These are phyloP conservation scores for Noctua fimbriata DNA, from an alignment of 2,888 invertebrate species.

Conservation along the genomic window DNA sequence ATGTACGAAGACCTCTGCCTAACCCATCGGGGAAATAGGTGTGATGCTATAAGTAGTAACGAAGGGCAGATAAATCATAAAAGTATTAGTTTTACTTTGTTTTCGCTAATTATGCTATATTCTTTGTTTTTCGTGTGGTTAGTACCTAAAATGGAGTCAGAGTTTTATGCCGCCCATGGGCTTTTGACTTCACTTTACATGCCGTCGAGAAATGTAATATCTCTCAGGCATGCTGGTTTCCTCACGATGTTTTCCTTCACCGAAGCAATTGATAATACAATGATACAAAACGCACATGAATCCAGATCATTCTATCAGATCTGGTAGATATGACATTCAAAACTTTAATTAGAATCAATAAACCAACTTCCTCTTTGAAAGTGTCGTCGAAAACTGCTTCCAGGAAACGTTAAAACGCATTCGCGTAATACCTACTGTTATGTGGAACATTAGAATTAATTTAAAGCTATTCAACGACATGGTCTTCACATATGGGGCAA, in stretches of 20 bases:
- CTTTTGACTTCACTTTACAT: too few relatives aligned
- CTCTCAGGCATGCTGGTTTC: too few relatives aligned
- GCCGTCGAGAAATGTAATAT: too few relatives aligned
- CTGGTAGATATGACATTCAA: not conserved
- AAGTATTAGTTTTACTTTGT: not conserved
- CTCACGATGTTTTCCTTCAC: too few relatives aligned
- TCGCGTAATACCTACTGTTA: not conserved
- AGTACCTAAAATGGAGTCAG: too few relatives aligned
- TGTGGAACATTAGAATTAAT: conserved; percentile 26
- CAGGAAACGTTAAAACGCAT: conserved; percentile 13
- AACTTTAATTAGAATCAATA: not conserved
- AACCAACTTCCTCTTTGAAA: conserved; percentile 5
- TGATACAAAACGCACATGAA: too few relatives aligned
- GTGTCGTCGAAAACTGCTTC: conserved; percentile 1
- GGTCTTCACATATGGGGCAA: not conserved
- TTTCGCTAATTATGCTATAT: not conserved
- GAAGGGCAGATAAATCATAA: not conserved
- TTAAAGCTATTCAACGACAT: conserved; percentile 14
- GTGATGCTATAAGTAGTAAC: not conserved
- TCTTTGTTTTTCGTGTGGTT: too few relatives aligned
- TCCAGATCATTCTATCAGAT: not conserved
- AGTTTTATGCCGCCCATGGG: too few relatives aligned
- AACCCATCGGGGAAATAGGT: too few relatives aligned
- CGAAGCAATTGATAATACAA: too few relatives aligned
- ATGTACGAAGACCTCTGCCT: too few relatives aligned